Conservation (phyloP, 2,888 invertebrate genomes). For the Cephus runcator region DNA sequence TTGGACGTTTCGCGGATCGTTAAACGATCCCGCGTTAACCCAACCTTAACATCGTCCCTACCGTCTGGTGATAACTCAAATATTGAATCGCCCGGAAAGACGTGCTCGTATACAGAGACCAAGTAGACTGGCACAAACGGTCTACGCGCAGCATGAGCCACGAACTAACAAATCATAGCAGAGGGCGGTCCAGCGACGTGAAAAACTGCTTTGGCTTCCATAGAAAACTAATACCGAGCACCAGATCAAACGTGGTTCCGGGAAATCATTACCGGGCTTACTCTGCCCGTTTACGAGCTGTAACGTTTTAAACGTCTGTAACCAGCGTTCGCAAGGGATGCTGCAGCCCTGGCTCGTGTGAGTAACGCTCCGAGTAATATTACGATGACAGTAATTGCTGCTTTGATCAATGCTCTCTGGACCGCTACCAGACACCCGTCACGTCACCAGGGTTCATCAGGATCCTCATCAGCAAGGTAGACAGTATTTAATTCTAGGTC, state of each 20-base stretch:
- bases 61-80: slow-evolving; percentile 19
- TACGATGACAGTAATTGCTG: slow-evolving; percentile 63
- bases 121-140: background rate
- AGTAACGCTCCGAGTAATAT: slow-evolving; percentile 60
- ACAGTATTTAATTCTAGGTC: background rate
- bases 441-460: slow-evolving; percentile 42
- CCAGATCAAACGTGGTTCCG: slow-evolving; percentile 49
- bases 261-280: slow-evolving; percentile 48
- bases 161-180: slow-evolving; percentile 36
- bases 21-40: background rate
- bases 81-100: slow-evolving; percentile 13
- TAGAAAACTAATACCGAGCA: slow-evolving; percentile 50
- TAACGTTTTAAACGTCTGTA: slow-evolving; percentile 33
- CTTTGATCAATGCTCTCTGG: slow-evolving; percentile 60
- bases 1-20: background rate
- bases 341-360: slow-evolving; percentile 36
- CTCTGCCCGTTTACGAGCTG: slow-evolving; percentile 15
- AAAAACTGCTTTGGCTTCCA: slow-evolving; percentile 42
- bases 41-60: slow-evolving; percentile 12
- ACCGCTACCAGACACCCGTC: slow-evolving; percentile 51
- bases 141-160: slow-evolving; percentile 16
- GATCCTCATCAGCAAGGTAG: slow-evolving; percentile 30
- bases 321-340: slow-evolving; percentile 19
- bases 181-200: slow-evolving; percentile 29
- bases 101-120: slow-evolving; percentile 11